These are phyloP conservation scores for Acanthisitta chloris DNA, from an alignment of 2,113 vertebrate species.

Conservation along the genomic window DNA sequence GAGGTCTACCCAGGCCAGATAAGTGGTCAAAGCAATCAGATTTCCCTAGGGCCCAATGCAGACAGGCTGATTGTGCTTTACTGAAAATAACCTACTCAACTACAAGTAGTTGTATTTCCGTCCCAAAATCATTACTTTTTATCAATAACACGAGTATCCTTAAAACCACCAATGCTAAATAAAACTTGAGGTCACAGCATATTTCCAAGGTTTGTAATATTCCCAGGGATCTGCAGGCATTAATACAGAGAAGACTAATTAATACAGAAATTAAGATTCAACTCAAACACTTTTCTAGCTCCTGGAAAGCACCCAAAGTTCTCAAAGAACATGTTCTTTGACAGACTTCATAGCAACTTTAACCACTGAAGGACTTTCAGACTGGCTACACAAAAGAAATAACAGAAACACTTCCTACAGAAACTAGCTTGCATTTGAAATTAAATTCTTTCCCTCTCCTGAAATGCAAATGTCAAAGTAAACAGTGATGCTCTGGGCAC, in stretches of 20 bases:
- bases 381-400: background rate
- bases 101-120: background rate
- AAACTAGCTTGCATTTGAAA: background rate
- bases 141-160: background rate
- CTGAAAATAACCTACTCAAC: background rate
- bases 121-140: background rate
- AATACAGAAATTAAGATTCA: background rate
- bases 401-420: background rate
- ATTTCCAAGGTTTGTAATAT: background rate
- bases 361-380: background rate
- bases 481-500: background rate
- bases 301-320: background rate
- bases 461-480: background rate
- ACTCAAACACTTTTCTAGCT: background rate
- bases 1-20: background rate
- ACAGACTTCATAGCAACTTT: background rate
- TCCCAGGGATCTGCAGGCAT: background rate
- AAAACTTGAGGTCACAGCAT: background rate
- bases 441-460: background rate
- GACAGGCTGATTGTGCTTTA: background rate
- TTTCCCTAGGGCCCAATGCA: background rate
- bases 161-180: background rate
- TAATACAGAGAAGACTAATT: background rate
- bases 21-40: background rate
- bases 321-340: background rate